Conservation (phyloP, 2,113 vertebrate genomes). For the Odocoileus hemionus region DNA sequence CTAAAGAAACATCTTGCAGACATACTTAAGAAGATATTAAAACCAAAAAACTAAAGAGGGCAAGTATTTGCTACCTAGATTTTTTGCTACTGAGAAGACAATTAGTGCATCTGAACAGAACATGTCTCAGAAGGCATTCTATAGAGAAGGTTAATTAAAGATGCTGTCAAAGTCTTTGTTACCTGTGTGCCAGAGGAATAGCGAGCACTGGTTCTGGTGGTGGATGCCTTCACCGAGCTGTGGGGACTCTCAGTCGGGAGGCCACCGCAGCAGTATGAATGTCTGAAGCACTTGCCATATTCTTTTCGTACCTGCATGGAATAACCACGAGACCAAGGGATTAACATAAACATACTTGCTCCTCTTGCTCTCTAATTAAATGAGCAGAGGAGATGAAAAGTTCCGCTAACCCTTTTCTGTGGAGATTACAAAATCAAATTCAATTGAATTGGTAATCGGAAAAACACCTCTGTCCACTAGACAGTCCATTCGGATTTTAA, state of each 20-base stretch:
- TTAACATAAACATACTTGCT: neutral
- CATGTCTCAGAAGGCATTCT: conserved; percentile 74
- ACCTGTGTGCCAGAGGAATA: conserved; percentile 99
- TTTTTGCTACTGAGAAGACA: conserved; percentile 66
- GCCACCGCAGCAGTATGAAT: conserved; percentile 95
- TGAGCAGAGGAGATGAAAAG: neutral
- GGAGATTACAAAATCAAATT: neutral
- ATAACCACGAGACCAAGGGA: neutral
- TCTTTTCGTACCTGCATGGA: conserved; percentile 92
- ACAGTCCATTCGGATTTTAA: neutral
- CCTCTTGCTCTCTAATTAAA: neutral
- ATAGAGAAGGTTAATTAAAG: conserved; percentile 79
- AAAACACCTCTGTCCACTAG: neutral
- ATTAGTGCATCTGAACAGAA: conserved; percentile 77
- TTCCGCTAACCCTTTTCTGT: neutral
- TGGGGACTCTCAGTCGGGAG: conserved; percentile 96
- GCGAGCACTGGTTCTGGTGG: conserved; percentile 94
- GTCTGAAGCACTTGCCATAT: conserved; percentile 97
- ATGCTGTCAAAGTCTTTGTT: conserved; percentile 75
- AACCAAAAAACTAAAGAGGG: neutral
- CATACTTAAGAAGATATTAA: conserved; percentile 56
- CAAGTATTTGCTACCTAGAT: conserved; percentile 61
- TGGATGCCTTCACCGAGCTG: conserved; percentile 94
- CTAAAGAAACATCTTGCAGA: conserved; percentile 3
- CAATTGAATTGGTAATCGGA: neutral